A percentile compares a stretch with the other conserved stretches of the same genome.
Conservation (phyloP, 2,797 vertebrate genomes). For the Tokudaia muenninki region DNA sequence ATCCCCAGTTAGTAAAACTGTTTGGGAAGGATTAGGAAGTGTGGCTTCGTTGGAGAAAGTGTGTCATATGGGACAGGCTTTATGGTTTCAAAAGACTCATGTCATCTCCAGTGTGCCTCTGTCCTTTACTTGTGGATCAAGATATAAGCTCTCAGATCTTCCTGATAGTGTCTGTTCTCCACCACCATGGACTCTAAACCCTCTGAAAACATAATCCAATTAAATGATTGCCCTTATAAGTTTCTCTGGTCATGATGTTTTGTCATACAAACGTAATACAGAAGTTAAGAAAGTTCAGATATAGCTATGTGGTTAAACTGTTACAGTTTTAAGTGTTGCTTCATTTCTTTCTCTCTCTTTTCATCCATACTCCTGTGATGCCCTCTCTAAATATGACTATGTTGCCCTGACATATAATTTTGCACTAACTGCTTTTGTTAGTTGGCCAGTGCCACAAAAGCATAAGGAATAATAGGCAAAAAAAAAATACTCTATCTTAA, state of each 20-base stretch:
- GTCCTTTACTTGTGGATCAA: background rate
- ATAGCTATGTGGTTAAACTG: background rate
- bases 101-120: background rate
- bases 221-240: background rate
- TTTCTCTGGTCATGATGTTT: background rate
- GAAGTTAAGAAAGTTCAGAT: background rate
- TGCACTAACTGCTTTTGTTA: background rate
- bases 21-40: background rate
- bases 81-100: background rate
- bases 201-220: background rate
- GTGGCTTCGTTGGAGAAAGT: background rate
- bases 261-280: background rate
- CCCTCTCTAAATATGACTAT: background rate
- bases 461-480: background rate
- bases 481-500: background rate
- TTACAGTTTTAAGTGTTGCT: background rate
- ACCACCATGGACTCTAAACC: no score
- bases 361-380: fast-evolving
- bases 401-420: background rate
- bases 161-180: background rate
- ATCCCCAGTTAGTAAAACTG: background rate
- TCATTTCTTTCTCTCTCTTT: background rate
- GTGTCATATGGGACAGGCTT: no score
- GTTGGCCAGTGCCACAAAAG: background rate
- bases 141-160: background rate